These are phyloP conservation scores for Nyctibius grandis DNA, from an alignment of 2,797 vertebrate species.

Conservation along the genomic window DNA sequence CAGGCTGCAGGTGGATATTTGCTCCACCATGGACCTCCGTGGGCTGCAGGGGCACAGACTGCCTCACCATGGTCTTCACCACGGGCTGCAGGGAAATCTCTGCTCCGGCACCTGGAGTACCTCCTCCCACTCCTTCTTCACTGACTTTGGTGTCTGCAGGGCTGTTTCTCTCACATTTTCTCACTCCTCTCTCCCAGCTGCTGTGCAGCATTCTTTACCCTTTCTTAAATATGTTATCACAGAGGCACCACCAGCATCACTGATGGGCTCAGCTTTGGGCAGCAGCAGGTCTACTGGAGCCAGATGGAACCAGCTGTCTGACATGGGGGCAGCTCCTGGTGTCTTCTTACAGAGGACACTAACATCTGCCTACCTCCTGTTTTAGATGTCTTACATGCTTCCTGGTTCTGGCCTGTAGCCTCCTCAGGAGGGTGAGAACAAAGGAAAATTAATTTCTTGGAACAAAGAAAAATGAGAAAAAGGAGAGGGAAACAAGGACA, in stretches of 20 bases:
- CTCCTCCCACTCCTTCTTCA: neutral
- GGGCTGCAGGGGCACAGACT: neutral
- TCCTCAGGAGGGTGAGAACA: neutral
- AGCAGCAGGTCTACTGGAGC: neutral
- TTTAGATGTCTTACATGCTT: neutral
- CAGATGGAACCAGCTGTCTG: neutral
- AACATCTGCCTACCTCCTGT: neutral
- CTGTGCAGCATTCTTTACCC: neutral
- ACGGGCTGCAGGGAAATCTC: neutral
- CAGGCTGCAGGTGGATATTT: neutral
- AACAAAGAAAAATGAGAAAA: neutral
- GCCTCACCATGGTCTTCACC: neutral
- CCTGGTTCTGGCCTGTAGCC: neutral
- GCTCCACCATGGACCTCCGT: no score
- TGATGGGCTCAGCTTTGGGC: neutral
- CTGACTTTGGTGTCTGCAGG: neutral
- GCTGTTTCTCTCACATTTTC: neutral
- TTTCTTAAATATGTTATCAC: neutral
- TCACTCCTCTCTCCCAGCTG: neutral
- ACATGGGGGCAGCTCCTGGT: neutral
- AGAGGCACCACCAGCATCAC: neutral
- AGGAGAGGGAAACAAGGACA: neutral
- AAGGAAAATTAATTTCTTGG: neutral
- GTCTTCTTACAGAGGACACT: neutral
- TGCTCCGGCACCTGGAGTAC: fast-evolving